Base-by-base conservation (phyloP, 2,888 invertebrate genomes). In the Tricholauxania praeusta region DNA sequence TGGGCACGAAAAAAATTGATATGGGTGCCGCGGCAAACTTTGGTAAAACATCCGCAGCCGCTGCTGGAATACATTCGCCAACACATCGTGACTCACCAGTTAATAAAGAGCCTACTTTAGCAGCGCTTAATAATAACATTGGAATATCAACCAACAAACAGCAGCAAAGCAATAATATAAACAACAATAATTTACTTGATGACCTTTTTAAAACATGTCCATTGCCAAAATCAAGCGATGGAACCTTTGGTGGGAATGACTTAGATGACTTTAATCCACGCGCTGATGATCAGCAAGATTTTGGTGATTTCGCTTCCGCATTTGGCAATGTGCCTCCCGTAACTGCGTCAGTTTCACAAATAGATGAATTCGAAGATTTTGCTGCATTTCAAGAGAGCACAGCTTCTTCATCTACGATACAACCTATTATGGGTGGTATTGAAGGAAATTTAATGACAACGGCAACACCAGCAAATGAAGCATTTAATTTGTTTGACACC, bases 341-440 rank as follows among this genome's bases (percentile, higher is more conserved):
- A 19, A 51, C 74, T 73, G 15, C 80, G 80, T 62, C 73, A 79
- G 28, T 28, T 28, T 28, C 28, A 8, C 84, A 83, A 0, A 79
- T 82, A 22, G 93, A 92, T 79, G 93, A 93, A 77, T 96, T 96
- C 87, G 96, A 95, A 0, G 96, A 95, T 88, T 95, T 96, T 85
- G 91, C 92, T 60, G 94, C 94, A 12, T 95, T 95, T 87, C 84
- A 85, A 80, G 83, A 82, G 62, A 80, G 79, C 47, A 66, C 72
- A 32, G 68, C 51, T 47, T 73, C 71, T 8, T 73, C 51, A 52
- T 64, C 72, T 17, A 71, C 73, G 59, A 48, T 55, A 57, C 19
- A 32, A 1, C 52, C 28, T 17, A 71, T 73, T 47, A 55, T 67
- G n/a, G 76, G 77, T 65, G 78, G 78, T 14, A 63, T 83, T 39